Percentiles rank a stretch among this genome's conserved stretches.
Conservation (phyloP, 2,888 invertebrate species). For the Dolomedes plantarius region DNA sequence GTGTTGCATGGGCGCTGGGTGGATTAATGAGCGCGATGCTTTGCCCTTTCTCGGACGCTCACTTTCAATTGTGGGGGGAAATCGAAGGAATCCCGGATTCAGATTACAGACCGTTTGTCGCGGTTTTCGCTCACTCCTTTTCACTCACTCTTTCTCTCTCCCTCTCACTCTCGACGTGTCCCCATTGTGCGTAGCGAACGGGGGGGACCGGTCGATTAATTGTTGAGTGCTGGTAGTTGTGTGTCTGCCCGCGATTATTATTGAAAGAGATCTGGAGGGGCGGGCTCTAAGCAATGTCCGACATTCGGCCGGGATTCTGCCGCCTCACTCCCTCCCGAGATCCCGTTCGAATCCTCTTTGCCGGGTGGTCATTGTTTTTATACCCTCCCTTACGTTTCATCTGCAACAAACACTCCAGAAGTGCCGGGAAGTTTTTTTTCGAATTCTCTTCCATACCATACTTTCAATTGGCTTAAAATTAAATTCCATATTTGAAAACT, state of each 20-base stretch:
- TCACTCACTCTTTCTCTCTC: background rate
- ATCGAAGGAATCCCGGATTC: slow-evolving; percentile 50
- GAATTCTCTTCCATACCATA: too few relatives aligned
- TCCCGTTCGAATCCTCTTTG: too few relatives aligned
- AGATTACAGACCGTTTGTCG: slow-evolving; percentile 63
- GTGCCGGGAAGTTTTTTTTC: too few relatives aligned
- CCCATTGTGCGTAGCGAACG: slow-evolving; percentile 8
- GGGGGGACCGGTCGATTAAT: slow-evolving; percentile 27
- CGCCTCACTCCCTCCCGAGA: too few relatives aligned
- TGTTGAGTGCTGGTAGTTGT: slow-evolving; percentile 27
- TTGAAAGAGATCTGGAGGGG: slow-evolving; percentile 15
- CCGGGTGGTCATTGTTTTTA: too few relatives aligned
- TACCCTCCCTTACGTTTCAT: too few relatives aligned
- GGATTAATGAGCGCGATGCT: slow-evolving; percentile 70
- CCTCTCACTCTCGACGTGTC: slow-evolving; percentile 9
- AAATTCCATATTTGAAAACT: too few relatives aligned
- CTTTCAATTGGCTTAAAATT: too few relatives aligned
- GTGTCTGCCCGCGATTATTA: background rate
- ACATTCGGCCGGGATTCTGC: too few relatives aligned
- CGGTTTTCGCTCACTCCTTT: slow-evolving; percentile 26
- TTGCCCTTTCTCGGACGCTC: slow-evolving; percentile 63
- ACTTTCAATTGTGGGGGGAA: slow-evolving; percentile 57
- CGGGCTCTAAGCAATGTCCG: background rate
- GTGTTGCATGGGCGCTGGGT: slow-evolving; percentile 53
- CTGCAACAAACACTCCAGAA: too few relatives aligned